Evolutionary conservation across 2,888 invertebrate genomes (phyloP), one percentile per base, ranked within the genome.

Genomic region (Athrips mouffetella): DNA sequence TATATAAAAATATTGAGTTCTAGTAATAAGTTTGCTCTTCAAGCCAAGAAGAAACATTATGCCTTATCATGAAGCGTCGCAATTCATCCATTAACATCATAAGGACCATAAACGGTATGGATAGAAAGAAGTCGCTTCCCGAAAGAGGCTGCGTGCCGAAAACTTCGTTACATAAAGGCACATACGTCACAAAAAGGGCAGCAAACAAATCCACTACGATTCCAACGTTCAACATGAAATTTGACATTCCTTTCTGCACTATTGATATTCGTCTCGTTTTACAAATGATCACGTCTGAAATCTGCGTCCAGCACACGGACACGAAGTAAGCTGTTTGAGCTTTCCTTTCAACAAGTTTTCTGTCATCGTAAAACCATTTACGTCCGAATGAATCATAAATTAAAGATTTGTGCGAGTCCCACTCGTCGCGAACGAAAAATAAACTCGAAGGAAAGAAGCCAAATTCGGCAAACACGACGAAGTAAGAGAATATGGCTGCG

Each of bases 301-400:
- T 91, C 76, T 95, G 95, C 40, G 93, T 93, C 68, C 93, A 89
- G 29, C 95, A 94, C 52, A 95, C 90, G 3, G 94, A 91, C 2
- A 94, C 91, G 65, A 95, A 96, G 80, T 93, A 96, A 11, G 94
- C 93, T 0, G 95, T 93, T 71, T 94, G 94, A 48, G 94, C 94
- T 54, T 92, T 92, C 66, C 90, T 91, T 68, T 94, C 94, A 2
- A 95, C 70, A 41, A 78, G 77, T 70, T 93, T 93, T 42, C 95
- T 89, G 57, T 93, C 92, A 1, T 74, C 62, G 66, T 89, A 94
- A 2, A 90, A 91, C 95, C 95, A 96, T 67, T 90, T 89, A 60
- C 94, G 93, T 6, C 94, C 94, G 64, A 93, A 92, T 10, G 94
- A 93, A 73, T 96, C 96, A 52, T 73, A 71, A 5, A 95, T 77